These are phyloP conservation scores for Manduca sexta DNA, from an alignment of 1,140 invertebrate genomes.

Conservation along the genomic window DNA sequence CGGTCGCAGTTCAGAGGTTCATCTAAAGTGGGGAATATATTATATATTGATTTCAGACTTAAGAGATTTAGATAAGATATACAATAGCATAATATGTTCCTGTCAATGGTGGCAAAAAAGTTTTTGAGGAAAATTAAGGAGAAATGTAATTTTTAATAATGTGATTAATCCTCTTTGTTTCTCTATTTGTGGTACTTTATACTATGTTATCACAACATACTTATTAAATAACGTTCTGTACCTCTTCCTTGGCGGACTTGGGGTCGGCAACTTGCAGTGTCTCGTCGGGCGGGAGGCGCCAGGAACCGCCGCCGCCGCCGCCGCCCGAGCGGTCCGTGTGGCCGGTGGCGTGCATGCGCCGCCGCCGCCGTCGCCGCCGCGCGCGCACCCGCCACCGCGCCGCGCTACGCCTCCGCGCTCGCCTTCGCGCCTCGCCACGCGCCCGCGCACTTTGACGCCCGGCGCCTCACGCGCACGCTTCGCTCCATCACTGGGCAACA, in stretches of 20 bases:
- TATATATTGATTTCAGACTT: no score
- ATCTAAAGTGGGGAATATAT: no score
- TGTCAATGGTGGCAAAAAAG: no score
- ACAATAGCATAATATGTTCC: no score
- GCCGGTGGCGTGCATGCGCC: slow-evolving; percentile 86
- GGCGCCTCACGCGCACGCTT: slow-evolving; percentile 14
- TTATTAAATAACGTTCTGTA: slow-evolving; percentile 25
- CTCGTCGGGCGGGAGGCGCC: slow-evolving; percentile 90
- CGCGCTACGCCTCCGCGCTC: slow-evolving; percentile 46
- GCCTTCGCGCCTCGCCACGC: slow-evolving; percentile 23
- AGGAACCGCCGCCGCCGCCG: slow-evolving; percentile 77
- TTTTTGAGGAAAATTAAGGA: no score
- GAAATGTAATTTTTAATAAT: no score
- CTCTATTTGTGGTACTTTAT: no score
- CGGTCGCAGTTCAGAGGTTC: no score
- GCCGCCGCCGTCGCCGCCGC: slow-evolving; percentile 47
- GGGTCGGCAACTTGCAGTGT: slow-evolving; percentile 90
- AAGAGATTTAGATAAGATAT: no score
- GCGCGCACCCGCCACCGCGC: slow-evolving; percentile 62
- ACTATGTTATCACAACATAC: no score
- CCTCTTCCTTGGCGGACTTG: slow-evolving; percentile 82
- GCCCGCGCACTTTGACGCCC: slow-evolving; percentile 15
- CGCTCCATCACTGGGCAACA: slow-evolving; percentile 40
- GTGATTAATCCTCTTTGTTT: no score
- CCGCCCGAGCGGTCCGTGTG: slow-evolving; percentile 81